Evolutionary conservation across 2,797 vertebrate species (phyloP).

Genomic region (Ctenopoma kingsleyae): DNA sequence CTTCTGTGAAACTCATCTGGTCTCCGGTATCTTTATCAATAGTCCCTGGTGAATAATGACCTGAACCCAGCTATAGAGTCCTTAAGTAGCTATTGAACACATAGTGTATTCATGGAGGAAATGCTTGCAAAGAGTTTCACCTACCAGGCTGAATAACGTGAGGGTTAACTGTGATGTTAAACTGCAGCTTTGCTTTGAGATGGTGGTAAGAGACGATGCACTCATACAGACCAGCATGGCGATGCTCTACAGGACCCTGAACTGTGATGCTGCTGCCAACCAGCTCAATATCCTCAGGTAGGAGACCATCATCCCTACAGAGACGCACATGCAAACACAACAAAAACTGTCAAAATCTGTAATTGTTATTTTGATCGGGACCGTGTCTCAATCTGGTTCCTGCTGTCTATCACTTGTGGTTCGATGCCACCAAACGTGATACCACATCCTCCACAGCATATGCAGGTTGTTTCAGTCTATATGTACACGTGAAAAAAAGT

Average conservation of each 20-base stretch:
- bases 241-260: conserved; percentile 52
- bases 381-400: conserved; percentile 34
- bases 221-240: conserved; percentile 73
- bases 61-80: too few species aligned
- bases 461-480: conserved; percentile 30
- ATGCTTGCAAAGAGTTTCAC: conserved; percentile 11
- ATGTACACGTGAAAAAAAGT: background rate
- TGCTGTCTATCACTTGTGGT: conserved; percentile 57
- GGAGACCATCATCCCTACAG: conserved; percentile 61
- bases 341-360: background rate
- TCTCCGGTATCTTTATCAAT: too few species aligned
- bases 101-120: background rate
- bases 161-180: conserved; percentile 73
- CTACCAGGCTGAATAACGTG: conserved; percentile 55
- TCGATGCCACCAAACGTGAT: conserved; percentile 51
- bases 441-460: conserved; percentile 66
- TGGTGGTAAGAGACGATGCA: conserved; percentile 75
- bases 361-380: conserved; percentile 17
- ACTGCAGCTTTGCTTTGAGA: conserved; percentile 52
- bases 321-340: conserved; percentile 2
- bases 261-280: conserved; percentile 57
- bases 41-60: too few species aligned
- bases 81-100: too few species aligned
- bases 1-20: too few species aligned
- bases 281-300: conserved; percentile 68